Conservation (phyloP, 2,888 invertebrate species). For the Nasonia oneida region DNA sequence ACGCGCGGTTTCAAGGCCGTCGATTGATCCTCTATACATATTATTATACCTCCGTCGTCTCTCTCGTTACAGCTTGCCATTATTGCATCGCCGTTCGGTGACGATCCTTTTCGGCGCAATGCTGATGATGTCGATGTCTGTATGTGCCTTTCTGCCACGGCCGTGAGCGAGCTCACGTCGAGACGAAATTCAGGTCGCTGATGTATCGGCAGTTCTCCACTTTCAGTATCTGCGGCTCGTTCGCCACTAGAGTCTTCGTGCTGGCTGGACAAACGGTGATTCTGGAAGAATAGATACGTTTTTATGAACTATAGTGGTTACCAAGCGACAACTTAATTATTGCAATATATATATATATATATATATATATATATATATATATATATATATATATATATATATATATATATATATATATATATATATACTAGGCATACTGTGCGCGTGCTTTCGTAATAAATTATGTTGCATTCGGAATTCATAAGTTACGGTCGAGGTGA, state of each 20-base stretch:
- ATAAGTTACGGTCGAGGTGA: not conserved
- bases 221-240: conserved; percentile 81
- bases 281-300: conserved; percentile 75
- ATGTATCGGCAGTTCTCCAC: conserved; percentile 70
- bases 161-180: conserved; percentile 66
- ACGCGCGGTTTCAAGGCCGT: conserved; percentile 38
- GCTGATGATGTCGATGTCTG: not conserved
- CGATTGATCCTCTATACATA: not conserved
- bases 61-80: not conserved
- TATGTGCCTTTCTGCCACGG: not conserved
- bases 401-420: not conserved
- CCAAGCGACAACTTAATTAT: no score
- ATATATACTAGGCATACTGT: no score
- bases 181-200: conserved; percentile 70
- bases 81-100: conserved; percentile 3
- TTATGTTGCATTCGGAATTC: not conserved
- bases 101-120: conserved; percentile 17
- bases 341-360: no score
- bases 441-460: not conserved
- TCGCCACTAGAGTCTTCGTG: conserved; percentile 84
- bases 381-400: no score
- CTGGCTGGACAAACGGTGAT: conserved; percentile 86
- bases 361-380: no score
- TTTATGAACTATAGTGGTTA: no score
- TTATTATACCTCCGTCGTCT: no score